Evolutionary conservation across 2,797 vertebrate species (phyloP), one percentile per base, ranked within the genome.

Genomic region (Notamacropus eugenii): DNA sequence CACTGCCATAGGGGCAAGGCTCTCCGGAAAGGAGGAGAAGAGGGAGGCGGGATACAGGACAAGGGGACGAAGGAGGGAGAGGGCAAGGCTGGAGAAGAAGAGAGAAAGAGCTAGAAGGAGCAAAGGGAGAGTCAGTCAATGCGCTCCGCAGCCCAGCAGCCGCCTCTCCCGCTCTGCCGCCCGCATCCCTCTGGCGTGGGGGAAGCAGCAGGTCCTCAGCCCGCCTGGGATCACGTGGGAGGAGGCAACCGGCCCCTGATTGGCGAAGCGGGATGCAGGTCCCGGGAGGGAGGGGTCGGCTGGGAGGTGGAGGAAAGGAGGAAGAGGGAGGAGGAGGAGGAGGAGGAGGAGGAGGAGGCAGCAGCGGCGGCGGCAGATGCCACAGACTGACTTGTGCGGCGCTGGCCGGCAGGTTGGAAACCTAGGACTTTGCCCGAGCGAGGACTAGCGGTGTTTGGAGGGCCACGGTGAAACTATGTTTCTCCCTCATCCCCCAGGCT

Each of bases 261-360:
- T 99, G 99, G 99, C 96, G 97, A 98, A 98, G 97, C 97, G 96
- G 97, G 96, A 96, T 98, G 98, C 98, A 98, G 98, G 98, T 97
- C 96, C 97, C 98, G 56, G 93, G 98, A 98, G 98, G 98, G 98
- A 96, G 98, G 98, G 98, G 98, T 94, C 94, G 97, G 93, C 90
- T 52, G 94, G 93, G 97, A 95, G 91, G 97, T 94, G 96, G 98
- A 52, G 93, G 97, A 96, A 95, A 95, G 67, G 55, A 55, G 94
- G 59, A 91, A 24, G 87, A 90, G 94, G 90, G 90, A 92, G 54
- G 28, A n/a, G 96, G 96, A 92, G 97, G 97, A 92, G 54, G 28
- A n/a, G 96, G 96, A 92, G 97, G 97, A n/a, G 96, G 96, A 55
- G 95, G 95, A 92, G 56, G 94, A 31, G 90, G 29, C 91, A 40